Evolutionary conservation across 2,888 invertebrate species (phyloP).

Genomic region (Troides helena): DNA sequence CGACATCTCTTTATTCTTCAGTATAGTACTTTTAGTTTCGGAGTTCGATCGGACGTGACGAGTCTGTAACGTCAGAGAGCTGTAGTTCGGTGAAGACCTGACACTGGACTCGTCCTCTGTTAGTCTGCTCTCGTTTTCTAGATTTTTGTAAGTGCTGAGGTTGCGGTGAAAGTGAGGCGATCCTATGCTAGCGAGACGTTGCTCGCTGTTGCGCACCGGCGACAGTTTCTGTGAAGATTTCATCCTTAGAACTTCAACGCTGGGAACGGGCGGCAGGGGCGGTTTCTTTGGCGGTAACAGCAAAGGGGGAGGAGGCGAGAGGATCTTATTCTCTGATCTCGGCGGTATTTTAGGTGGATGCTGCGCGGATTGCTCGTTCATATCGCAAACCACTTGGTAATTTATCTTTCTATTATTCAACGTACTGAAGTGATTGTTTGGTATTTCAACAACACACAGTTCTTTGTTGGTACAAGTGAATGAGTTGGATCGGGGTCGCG

Average conservation of each 20-base stretch:
- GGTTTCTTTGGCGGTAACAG: slow-evolving; percentile 85
- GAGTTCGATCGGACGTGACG: slow-evolving; percentile 73
- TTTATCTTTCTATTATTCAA: slow-evolving; percentile 69
- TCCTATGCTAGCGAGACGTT: slow-evolving; percentile 82
- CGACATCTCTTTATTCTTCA: slow-evolving; percentile 71
- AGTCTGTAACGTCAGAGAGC: slow-evolving; percentile 67
- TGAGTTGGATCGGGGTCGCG: slow-evolving; percentile 80
- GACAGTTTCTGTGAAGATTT: slow-evolving; percentile 72
- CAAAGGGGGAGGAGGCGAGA: slow-evolving; percentile 76
- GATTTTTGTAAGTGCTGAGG: slow-evolving; percentile 79
- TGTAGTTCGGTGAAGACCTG: slow-evolving; percentile 58
- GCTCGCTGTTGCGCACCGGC: slow-evolving; percentile 67
- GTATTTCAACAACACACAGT: slow-evolving; percentile 66
- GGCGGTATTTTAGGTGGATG: slow-evolving; percentile 80
- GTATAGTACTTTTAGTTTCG: slow-evolving; percentile 71
- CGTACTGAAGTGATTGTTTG: slow-evolving; percentile 69
- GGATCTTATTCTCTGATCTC: slow-evolving; percentile 59
- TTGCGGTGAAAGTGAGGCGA: slow-evolving; percentile 83
- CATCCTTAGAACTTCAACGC: slow-evolving; percentile 80
- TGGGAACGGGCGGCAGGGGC: slow-evolving; percentile 85
- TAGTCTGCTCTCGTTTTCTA: slow-evolving; percentile 73
- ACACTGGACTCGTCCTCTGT: slow-evolving; percentile 59
- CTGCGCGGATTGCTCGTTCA: slow-evolving; percentile 60
- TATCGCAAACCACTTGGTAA: slow-evolving; percentile 71
- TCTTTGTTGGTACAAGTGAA: slow-evolving; percentile 73